Base-by-base conservation (phyloP, 2,113 vertebrate genomes). In the Centropus bengalensis region DNA sequence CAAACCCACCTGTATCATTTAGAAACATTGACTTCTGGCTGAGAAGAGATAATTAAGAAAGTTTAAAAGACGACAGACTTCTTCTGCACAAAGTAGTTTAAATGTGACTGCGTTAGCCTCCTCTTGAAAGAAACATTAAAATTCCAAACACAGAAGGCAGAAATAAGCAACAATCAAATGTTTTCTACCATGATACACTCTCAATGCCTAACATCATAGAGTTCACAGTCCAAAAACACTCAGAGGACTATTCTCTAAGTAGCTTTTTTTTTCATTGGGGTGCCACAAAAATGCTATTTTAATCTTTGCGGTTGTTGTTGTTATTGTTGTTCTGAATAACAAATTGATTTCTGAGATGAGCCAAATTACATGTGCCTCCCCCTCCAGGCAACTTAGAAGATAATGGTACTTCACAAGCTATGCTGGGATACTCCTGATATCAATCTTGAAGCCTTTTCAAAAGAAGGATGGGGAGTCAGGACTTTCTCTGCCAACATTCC, bases 401-500 rank as follows among this genome's bases (percentile, higher is more conserved):
- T 89, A 93, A 26, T 32, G 60, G 70, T 87, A 70, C 84, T 77
- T 79, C 90, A 94, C n/a, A 76, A 89, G 81, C 94, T 93, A 85
- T 94, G 94, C 95, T 85, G 90, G 93, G 94, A 86, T 94, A 93
- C 85, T 96, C 89, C 93, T 94, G 91, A 82, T 96, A 97, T 97
- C 97, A 98, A 94, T 97, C 97, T 96, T 96, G 92, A 96, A 94
- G 94, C 70, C 94, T 97, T 75, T 97, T 97, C 93, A 96, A 91
- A 94, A 93, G 59, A 79, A 89, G 83, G 79, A 86, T 83, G 92
- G 96, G 98, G 96, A 97, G 96, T 95, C 73, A 82, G 66, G 83
- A 81, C 71, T 96, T 78, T 91, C 84, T 69, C 77, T 95, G 97
- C 97, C 97, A 98, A 89, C 96, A 96, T 96, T 97, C 97, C 96